Evolutionary conservation across 2,113 vertebrate genomes (phyloP).

Genomic region (Notothenia rossii): DNA sequence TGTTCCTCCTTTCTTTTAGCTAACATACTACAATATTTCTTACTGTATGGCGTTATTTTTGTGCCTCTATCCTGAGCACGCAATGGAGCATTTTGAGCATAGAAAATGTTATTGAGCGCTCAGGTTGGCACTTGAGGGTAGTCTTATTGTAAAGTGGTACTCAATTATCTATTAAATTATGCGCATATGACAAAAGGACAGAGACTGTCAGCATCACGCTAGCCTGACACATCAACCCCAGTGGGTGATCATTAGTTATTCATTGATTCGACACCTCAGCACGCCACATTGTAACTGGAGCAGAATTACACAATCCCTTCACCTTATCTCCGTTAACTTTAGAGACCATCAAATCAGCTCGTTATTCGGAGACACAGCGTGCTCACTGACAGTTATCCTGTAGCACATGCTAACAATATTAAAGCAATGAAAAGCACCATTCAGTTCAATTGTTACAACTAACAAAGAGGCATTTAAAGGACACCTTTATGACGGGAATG

Average conservation of each 20-base stretch:
- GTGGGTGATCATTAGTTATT: slow-evolving; percentile 24
- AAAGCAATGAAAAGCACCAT: background rate
- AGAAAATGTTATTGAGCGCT: no score
- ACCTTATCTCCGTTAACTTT: background rate
- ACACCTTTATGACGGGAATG: background rate
- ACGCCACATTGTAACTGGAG: slow-evolving; percentile 2
- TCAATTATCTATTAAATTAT: no score
- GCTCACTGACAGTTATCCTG: background rate
- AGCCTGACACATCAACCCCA: background rate
- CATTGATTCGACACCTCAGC: background rate
- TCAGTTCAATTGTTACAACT: background rate
- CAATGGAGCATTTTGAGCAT: no score
- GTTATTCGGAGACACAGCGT: background rate
- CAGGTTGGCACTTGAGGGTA: no score
- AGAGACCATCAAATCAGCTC: background rate
- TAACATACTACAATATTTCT: background rate
- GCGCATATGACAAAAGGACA: background rate
- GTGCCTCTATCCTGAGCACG: no score
- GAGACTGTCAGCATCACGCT: background rate
- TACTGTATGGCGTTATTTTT: no score
- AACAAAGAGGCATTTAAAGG: background rate
- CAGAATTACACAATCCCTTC: slow-evolving; percentile 6
- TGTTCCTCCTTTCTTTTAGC: slow-evolving; percentile 13
- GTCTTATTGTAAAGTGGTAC: no score
- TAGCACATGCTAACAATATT: background rate